Evolutionary conservation across 2,888 invertebrate species (phyloP).

Genomic region (Rhamnusium bicolor): DNA sequence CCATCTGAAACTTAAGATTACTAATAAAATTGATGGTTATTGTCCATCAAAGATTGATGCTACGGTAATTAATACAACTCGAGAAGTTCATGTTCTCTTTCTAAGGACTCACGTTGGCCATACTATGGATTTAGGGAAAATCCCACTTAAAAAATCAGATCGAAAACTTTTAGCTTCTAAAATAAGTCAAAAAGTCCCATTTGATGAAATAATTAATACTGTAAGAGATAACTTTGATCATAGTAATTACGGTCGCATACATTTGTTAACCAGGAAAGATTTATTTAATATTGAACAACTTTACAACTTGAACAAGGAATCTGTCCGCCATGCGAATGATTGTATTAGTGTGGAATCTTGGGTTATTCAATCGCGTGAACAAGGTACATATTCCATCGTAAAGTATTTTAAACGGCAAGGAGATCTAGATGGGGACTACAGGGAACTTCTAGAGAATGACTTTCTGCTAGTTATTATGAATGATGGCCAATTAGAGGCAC

Average conservation of each 20-base stretch:
- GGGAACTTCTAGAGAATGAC: conserved; percentile 48
- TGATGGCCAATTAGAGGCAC: conserved; percentile 44
- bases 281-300: background rate
- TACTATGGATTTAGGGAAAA: background rate
- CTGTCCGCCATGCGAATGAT: conserved; percentile 12
- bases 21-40: background rate
- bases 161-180: background rate
- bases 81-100: background rate
- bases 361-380: background rate
- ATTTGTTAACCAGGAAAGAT: background rate
- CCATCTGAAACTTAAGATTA: background rate
- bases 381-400: conserved; percentile 13
- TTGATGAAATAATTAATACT: background rate
- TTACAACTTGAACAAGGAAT: background rate
- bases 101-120: background rate
- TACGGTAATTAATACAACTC: background rate
- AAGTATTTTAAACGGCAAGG: conserved; percentile 31
- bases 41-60: background rate
- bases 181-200: background rate
- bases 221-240: background rate
- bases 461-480: conserved; percentile 56
- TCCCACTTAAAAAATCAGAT: background rate
- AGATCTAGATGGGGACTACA: background rate
- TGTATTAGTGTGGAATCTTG: conserved; percentile 5
- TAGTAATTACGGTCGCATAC: background rate